Evolutionary conservation across 2,888 invertebrate species (phyloP).

Genomic region (Idaea aversata): DNA sequence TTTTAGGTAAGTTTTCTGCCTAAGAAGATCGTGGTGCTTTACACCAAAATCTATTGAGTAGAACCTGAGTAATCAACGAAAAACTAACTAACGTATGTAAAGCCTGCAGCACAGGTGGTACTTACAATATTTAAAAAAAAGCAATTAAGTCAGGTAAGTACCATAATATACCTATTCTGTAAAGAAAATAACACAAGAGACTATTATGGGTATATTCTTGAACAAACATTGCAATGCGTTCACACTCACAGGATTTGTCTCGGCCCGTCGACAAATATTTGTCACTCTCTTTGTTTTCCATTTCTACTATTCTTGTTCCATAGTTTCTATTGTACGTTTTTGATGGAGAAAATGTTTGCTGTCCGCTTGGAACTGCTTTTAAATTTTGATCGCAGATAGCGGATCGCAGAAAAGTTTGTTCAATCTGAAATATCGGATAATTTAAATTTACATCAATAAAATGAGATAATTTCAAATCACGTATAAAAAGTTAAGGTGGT

Average conservation of each 20-base stretch:
- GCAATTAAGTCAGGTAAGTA: no score
- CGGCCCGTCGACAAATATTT: constrained; percentile 58
- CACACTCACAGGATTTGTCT: constrained; percentile 60
- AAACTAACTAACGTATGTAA: no score
- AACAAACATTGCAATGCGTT: constrained; percentile 24
- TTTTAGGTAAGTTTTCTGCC: no score
- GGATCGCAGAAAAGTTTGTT: neutral
- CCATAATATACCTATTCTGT: neutral
- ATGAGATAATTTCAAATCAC: neutral
- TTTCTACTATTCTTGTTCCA: constrained; percentile 29
- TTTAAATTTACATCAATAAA: neutral
- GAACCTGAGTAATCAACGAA: no score
- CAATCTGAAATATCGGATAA: neutral
- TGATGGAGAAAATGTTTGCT: constrained; percentile 8
- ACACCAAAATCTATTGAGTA: no score
- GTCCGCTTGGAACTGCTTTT: neutral
- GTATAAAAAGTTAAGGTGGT: no score
- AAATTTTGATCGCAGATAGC: neutral
- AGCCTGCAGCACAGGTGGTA: no score
- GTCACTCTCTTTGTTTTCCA: constrained; percentile 51
- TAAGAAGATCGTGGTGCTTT: no score
- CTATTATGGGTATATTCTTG: neutral
- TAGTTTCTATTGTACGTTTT: constrained; percentile 16
- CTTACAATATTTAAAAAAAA: no score
- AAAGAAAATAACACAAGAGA: neutral